Evolutionary conservation across 2,113 vertebrate species (phyloP), one percentile per base, ranked within the genome.

Genomic region (Amblyopsis rosae): DNA sequence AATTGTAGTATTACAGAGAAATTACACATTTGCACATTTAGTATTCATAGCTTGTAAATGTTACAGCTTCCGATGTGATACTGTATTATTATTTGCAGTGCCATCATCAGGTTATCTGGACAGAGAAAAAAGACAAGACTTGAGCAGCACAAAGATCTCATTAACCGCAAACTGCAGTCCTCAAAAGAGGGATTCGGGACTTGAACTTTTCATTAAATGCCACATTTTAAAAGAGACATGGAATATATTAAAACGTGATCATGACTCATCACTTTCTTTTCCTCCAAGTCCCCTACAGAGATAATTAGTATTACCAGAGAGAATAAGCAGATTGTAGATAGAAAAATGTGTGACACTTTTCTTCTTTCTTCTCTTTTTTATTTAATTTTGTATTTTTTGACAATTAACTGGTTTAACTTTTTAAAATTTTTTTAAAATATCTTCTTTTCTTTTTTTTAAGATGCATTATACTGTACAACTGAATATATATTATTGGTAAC

Each of bases 1-100:
- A 59, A 59, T 11, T 81, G 75, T 79, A 76, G 77, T 75, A 82
- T 85, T 84, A 57, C 17, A 58, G 55, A n/a, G 57, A 60, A 50
- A 59, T 8, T 8, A 12, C 65, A 41, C 17, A 12, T 19, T 26
- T 56, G 55, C 60, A 33, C 59, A 63, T 79, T 72, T 77, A 67
- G 33, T 69, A 72, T 82, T 82, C 70, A 76, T 54, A 41, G 55
- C 19, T 51, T 65, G 76, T 62, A 60, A 65, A 76, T 62, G 65
- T 76, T 72, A 45, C 54, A 17, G 19, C 15, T 50, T 63, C 9
- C 17, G 32, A 63, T 32, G 9, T 9, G 19, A 26, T 26, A 16
- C 45, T 33, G 17, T 32, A 16, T 60, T 33, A 41, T 32, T 33
- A 69, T 70, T 65, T 47, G 35, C 35, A 57, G 67, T 61, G 60